phyloP scores from a whole-genome alignment of 2,888 invertebrate genomes.

The Pollenia griseotomentosa region DNA sequence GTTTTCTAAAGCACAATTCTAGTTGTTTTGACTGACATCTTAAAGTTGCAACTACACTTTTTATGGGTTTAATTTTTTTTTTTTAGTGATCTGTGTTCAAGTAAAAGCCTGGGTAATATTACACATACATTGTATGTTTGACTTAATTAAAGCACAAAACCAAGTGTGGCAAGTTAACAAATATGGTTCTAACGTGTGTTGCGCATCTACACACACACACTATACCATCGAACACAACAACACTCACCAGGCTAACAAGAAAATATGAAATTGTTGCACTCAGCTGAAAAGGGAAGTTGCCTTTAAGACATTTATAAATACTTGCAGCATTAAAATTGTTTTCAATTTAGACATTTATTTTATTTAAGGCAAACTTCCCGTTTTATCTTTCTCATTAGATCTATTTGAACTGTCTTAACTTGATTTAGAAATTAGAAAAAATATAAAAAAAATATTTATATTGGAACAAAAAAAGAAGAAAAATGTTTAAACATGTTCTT shows the following conservation, averaged over 20 bases:
- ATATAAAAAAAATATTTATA: not conserved
- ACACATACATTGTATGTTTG: slow-evolving; percentile 59
- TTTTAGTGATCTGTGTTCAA: not conserved
- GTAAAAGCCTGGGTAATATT: not conserved
- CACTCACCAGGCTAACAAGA: slow-evolving; percentile 1
- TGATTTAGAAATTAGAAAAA: slow-evolving; percentile 56
- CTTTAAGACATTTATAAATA: not conserved
- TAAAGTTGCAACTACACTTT: slow-evolving; percentile 44
- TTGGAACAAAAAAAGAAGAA: slow-evolving; percentile 1
- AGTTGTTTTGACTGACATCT: slow-evolving; percentile 21
- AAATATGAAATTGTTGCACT: slow-evolving; percentile 21
- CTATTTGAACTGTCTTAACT: slow-evolving; percentile 36
- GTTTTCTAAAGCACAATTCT: slow-evolving; percentile 17
- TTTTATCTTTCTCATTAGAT: slow-evolving; percentile 13
- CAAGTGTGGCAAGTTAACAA: slow-evolving; percentile 69
- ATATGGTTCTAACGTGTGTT: slow-evolving; percentile 58
- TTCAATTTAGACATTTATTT: not conserved
- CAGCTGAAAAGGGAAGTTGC: slow-evolving; percentile 1
- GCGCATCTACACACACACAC: not conserved
- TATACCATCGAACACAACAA: not conserved
- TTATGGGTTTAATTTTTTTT: slow-evolving; percentile 1
- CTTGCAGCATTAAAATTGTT: not conserved
- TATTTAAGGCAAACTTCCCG: slow-evolving; percentile 8
- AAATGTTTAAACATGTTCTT: slow-evolving; percentile 32
- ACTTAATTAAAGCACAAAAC: slow-evolving; percentile 69